Evolutionary conservation across 2,113 vertebrate species (phyloP), one percentile per base, ranked within the genome.

Genomic region (Canis aureus): DNA sequence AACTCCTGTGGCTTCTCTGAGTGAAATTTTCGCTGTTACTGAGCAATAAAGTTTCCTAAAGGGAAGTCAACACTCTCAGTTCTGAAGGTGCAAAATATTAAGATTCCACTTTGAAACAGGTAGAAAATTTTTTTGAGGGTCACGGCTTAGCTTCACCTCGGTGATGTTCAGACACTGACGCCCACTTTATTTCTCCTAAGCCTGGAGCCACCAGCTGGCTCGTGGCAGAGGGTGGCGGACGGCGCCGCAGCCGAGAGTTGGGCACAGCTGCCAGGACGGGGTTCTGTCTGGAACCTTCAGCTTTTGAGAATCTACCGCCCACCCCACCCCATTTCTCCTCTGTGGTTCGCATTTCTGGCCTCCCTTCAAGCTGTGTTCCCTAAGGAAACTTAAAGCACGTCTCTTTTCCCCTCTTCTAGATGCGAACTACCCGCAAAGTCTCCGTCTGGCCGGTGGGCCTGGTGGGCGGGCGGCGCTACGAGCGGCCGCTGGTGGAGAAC

Each of bases 391-490:
- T 80, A 79, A 16, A 29, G 27, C n/a, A 20, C 12, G 0, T 92
- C 76, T 97, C 89, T 94, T 25, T 93, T 38, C 64, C 22, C n/a
- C 98, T 92, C 90, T 97, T 97, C 57, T 98, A 99, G 99, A 99
- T 99, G 99, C 99, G 99, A 3, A 99, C 99, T 0, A 99, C 99
- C 10, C 99, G 98, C 92, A 99, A 99, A 64, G 99, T 99, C 19
- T 99, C 99, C 0, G 99, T 99, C 4, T 99, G 99, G 99, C 99
- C 99, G 0, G 99, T 99, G 97, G 99, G 99, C 11, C 99, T 99
- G 51, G 99, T 99, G 7, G 99, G 99, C 0, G 99, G 99, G 20
- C 99, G 99, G 32, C 98, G 99, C 8, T 99, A 99, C 1, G 99
- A 99, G 98, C 99, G 99, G 8, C 99, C 99, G 0, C 57, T 99